A percentile compares a stretch with the other conserved stretches of the same genome.
Conservation (phyloP, 2,797 vertebrate species). For the Spondyliosoma cantharus region DNA sequence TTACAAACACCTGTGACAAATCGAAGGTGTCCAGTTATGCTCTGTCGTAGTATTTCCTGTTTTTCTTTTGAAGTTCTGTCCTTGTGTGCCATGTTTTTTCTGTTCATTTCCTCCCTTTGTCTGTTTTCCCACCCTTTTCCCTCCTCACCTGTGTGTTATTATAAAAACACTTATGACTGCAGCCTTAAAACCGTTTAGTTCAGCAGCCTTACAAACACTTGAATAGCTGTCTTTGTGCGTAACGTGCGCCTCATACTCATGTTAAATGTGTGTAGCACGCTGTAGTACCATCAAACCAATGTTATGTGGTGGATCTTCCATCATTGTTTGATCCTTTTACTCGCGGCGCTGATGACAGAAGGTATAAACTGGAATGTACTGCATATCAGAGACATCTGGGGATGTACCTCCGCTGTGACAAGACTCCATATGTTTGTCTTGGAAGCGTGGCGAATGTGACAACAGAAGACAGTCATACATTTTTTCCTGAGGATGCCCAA, state of each 20-base stretch:
- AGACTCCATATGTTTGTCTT: constrained; percentile 32
- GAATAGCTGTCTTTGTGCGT: too few relatives aligned
- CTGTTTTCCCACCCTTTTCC: too few relatives aligned
- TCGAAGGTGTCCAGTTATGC: too few relatives aligned
- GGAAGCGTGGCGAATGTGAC: constrained; percentile 26
- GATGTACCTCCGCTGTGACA: constrained; percentile 21
- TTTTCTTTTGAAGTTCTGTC: too few relatives aligned
- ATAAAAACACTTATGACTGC: too few relatives aligned
- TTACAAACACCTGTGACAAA: too few relatives aligned
- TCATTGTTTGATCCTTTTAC: constrained; percentile 4
- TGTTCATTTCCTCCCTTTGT: too few relatives aligned
- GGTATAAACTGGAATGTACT: neutral
- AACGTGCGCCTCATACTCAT: neutral
- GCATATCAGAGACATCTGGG: constrained; percentile 15
- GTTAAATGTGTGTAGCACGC: neutral
- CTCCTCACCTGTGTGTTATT: neutral
- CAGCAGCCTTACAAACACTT: neutral
- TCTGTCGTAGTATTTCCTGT: too few relatives aligned
- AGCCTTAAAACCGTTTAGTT: neutral
- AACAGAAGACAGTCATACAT: constrained; percentile 10
- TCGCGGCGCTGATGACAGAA: neutral
- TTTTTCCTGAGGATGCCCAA: constrained; percentile 2
- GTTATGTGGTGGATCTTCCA: neutral
- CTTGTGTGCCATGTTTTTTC: too few relatives aligned
- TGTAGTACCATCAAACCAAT: neutral